Evolutionary conservation across 2,888 invertebrate species (phyloP).

Genomic region (Erannis defoliaria): DNA sequence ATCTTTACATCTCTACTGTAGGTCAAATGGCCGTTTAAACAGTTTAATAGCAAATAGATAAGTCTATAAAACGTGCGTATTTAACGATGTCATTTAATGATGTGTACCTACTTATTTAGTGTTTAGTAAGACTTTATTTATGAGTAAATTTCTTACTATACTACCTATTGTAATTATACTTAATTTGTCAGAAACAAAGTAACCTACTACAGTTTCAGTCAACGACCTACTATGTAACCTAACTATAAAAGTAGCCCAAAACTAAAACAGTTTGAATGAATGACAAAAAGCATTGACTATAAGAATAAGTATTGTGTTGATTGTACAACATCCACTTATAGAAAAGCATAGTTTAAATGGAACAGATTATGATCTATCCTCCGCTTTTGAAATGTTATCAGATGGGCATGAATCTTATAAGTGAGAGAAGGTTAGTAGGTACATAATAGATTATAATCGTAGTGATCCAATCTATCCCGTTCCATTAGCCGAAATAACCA

Average conservation of each 20-base stretch:
- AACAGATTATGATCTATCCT: not conserved
- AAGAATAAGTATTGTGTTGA: not conserved
- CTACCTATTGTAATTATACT: too few relatives aligned
- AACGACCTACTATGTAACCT: too few relatives aligned
- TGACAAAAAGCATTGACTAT: not conserved
- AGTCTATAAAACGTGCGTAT: constrained; percentile 22
- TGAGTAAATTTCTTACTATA: not conserved
- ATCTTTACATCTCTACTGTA: constrained; percentile 58
- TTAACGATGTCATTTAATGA: constrained; percentile 22
- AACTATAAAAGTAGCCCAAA: not conserved
- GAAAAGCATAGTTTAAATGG: not conserved
- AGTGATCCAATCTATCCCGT: not conserved
- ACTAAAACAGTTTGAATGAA: not conserved
- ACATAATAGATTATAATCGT: not conserved
- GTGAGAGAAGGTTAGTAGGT: not conserved
- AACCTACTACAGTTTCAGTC: too few relatives aligned
- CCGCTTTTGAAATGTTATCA: not conserved
- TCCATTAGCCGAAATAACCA: constrained; percentile 6
- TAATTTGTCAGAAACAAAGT: too few relatives aligned
- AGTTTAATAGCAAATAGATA: constrained; percentile 23
- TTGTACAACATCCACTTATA: not conserved
- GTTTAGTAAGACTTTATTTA: not conserved
- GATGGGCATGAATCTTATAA: not conserved
- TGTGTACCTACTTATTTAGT: constrained; percentile 1
- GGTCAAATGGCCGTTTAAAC: constrained; percentile 60